phyloP scores from a whole-genome alignment of 2,113 vertebrate species.

The Pelecanus crispus region DNA sequence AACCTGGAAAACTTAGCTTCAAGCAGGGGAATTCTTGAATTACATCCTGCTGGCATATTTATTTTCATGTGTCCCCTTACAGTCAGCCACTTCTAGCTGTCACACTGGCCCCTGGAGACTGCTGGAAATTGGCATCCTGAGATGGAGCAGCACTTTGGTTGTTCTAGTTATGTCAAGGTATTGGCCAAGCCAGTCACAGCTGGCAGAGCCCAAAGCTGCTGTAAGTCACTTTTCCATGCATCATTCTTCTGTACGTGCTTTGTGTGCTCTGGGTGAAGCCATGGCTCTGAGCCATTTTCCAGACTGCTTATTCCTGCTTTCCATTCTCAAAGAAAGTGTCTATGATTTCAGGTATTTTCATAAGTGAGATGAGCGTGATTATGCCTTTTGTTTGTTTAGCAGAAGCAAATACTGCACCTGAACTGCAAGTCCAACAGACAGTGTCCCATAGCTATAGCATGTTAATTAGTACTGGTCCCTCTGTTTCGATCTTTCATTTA shows the following conservation, averaged over 20 bases:
- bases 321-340: background rate
- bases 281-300: background rate
- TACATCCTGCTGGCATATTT: background rate
- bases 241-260: background rate
- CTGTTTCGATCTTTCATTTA: background rate
- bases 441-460: background rate
- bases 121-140: background rate
- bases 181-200: background rate
- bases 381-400: background rate
- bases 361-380: background rate
- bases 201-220: background rate
- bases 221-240: background rate
- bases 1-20: background rate
- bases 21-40: background rate
- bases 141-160: background rate
- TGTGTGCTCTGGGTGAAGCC: background rate
- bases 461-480: background rate
- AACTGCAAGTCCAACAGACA: background rate
- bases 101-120: background rate
- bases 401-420: background rate
- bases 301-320: background rate
- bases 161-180: background rate
- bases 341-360: background rate
- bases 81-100: background rate
- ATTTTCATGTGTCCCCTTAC: background rate